These are phyloP conservation scores for Drosophila phalerata DNA, from an alignment of 2,888 invertebrate genomes.

Conservation along the genomic window DNA sequence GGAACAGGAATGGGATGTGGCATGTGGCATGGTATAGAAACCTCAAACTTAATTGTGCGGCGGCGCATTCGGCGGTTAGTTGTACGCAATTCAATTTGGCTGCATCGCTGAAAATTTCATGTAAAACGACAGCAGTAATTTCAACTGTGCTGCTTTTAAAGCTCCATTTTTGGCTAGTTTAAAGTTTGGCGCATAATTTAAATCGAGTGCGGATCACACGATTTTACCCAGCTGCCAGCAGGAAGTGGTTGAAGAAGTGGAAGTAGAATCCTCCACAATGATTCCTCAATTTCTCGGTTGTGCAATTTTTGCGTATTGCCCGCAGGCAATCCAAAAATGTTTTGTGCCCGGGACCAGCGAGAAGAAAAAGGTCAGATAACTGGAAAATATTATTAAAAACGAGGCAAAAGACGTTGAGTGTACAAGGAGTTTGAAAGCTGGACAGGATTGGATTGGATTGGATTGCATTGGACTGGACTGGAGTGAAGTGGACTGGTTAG, in stretches of 20 bases:
- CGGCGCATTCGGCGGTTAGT: conserved; percentile 79
- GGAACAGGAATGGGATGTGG: neutral
- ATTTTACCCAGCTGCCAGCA: neutral
- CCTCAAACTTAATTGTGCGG: conserved; percentile 81
- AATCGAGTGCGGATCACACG: conserved; percentile 15
- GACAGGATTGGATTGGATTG: neutral
- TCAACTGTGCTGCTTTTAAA: conserved; percentile 35
- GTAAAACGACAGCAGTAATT: conserved; percentile 56
- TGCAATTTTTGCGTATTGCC: conserved; percentile 41
- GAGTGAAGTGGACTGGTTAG: conserved; percentile 6
- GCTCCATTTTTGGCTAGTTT: conserved; percentile 31
- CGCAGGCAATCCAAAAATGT: conserved; percentile 44
- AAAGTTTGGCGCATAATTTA: conserved; percentile 56
- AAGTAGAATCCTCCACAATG: neutral
- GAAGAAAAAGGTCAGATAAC: conserved; percentile 82
- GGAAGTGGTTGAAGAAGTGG: neutral
- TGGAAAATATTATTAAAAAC: conserved; percentile 81
- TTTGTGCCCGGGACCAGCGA: conserved; percentile 3
- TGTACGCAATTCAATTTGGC: conserved; percentile 78
- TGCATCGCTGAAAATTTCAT: conserved; percentile 56
- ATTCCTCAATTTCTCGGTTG: conserved; percentile 18
- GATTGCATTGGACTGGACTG: neutral
- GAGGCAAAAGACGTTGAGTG: conserved; percentile 52
- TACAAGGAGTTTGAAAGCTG: neutral
- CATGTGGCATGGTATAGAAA: conserved; percentile 34